These are phyloP conservation scores for Sialis fuliginosa DNA, from an alignment of 2,888 invertebrate species.

Conservation along the genomic window DNA sequence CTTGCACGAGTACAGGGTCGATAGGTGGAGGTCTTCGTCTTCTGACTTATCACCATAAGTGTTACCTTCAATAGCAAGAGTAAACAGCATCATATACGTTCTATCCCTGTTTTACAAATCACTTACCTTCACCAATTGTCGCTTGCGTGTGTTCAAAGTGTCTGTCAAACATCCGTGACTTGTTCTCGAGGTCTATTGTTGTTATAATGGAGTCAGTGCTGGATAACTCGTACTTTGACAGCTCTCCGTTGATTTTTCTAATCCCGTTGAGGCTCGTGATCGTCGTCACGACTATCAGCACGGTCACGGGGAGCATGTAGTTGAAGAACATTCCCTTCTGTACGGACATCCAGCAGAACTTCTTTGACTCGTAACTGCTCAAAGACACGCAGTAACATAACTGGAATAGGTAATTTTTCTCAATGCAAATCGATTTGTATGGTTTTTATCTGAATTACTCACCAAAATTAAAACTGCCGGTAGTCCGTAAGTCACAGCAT, in stretches of 20 bases:
- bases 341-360: constrained; percentile 62
- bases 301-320: constrained; percentile 53
- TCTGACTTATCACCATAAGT: constrained; percentile 3
- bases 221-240: constrained; percentile 22
- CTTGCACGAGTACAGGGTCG: constrained; percentile 37
- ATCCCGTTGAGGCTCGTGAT: constrained; percentile 37
- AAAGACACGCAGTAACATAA: constrained; percentile 48
- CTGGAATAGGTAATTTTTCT: constrained; percentile 20
- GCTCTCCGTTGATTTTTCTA: constrained; percentile 23
- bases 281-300: constrained; percentile 45
- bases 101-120: no score
- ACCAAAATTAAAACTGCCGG: constrained; percentile 50
- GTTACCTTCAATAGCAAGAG: constrained; percentile 14
- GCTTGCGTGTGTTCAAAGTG: no score
- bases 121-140: neutral
- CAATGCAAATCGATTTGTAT: neutral
- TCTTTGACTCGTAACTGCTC: constrained; percentile 51
- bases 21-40: constrained; percentile 15
- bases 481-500: constrained; percentile 39
- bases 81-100: neutral
- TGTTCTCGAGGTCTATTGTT: constrained; percentile 4
- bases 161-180: constrained; percentile 4
- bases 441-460: constrained; percentile 8
- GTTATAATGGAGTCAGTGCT: constrained; percentile 20
- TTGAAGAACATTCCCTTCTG: constrained; percentile 60